A percentile compares a stretch with the other conserved stretches of the same genome.
phyloP scores from a whole-genome alignment of 2,888 invertebrate genomes.

The Lacanobia oleracea region DNA sequence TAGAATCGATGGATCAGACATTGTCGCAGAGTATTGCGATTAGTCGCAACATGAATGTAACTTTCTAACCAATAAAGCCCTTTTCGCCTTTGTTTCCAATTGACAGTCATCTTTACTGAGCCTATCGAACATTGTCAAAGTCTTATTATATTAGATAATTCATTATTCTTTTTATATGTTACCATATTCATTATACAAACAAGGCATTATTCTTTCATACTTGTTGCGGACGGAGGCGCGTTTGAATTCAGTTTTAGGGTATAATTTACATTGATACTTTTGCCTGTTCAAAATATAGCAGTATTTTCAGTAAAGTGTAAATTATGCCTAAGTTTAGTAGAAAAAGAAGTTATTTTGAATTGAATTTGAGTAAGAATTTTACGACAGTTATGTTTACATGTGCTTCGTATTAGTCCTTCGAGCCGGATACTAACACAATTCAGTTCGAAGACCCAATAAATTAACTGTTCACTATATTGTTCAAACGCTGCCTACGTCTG shows the following conservation, averaged over 20 bases:
- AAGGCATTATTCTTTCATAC: slow-evolving; percentile 85
- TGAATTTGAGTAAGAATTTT: not conserved
- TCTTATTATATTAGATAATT: slow-evolving; percentile 88
- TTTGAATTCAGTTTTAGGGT: slow-evolving; percentile 32
- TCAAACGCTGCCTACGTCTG: slow-evolving; percentile 69
- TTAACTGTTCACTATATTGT: slow-evolving; percentile 5
- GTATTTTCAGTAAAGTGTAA: slow-evolving; percentile 32
- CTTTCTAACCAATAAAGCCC: slow-evolving; percentile 77
- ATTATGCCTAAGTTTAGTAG: slow-evolving; percentile 17
- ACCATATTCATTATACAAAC: slow-evolving; percentile 84
- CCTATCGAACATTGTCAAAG: slow-evolving; percentile 84
- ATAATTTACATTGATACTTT: slow-evolving; percentile 40
- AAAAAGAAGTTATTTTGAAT: slow-evolving; percentile 3
- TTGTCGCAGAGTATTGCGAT: not conserved
- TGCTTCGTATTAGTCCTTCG: slow-evolving; percentile 26
- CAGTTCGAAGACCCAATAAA: slow-evolving; percentile 10
- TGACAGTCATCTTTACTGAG: slow-evolving; percentile 81
- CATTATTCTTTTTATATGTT: slow-evolving; percentile 81
- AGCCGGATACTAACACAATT: slow-evolving; percentile 8
- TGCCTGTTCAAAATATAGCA: slow-evolving; percentile 44
- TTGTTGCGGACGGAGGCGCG: slow-evolving; percentile 74
- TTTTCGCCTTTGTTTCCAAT: slow-evolving; percentile 79
- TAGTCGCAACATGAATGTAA: slow-evolving; percentile 51
- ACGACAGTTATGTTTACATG: not conserved
- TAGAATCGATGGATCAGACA: slow-evolving; percentile 3